Base-by-base conservation (phyloP, 1,140 invertebrate genomes). In the Drosophila takahashii region DNA sequence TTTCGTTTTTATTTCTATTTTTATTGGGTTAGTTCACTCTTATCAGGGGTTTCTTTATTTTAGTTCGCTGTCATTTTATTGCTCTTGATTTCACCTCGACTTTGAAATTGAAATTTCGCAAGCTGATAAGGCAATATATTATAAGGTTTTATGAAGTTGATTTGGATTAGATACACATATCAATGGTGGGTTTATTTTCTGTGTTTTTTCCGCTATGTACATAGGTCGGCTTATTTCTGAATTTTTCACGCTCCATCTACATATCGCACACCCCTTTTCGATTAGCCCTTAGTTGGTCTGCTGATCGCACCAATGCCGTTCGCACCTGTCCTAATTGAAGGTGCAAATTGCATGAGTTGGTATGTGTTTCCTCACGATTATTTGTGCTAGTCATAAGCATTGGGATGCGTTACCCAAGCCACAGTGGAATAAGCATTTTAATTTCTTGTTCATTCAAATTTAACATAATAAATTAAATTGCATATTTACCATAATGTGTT, bases 71-170 rank as follows among this genome's bases (percentile, higher is more conserved):
- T 57, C 48, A 45, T 34, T 60, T 53, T 58, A 54, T 70, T 61
- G 60, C 50, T 62, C 53, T 60, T 48, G 39, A 54, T 54, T 62
- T 83, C 64, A 72, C 80, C 71, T 84, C 80, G 80, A 83, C 80
- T 83, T 79, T 84, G 77, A 84, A 85, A 79, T 79, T 62, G 42
- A 71, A 79, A 77, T 76, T 79, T 70, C 53, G 54, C 60, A 34
- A 42, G 29, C 32, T 72, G 79, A 83, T 83, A 83, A 76, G 69
- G 37, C 36, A 15, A 47, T 56, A 37, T 53, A 44, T 51, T 6
- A 0, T 42, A 16, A 62, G 54, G 37, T 15, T 39, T 57, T 18
- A 9, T 44, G 26, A 9, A 48, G 34, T 45, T 18, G 15, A 58
- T 15, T 44, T 44, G 16, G 18, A 22, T 44, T 22, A 22, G 39